Conservation (phyloP, 2,113 vertebrate genomes). For the cat (Felis catus) region F.catus_Fca126_mat1.0 CM031414.1:42516501-42517000, state of each 20-base stretch:
- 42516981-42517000: background rate
- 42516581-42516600: background rate
- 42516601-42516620: background rate
- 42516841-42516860: too few species aligned
- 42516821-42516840: too few species aligned
- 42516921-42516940: background rate
- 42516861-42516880: background rate
- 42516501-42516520: background rate
- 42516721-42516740: background rate
- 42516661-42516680: background rate
- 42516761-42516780: background rate
- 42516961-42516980: background rate
- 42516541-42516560: background rate
- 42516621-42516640: background rate
- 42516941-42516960: background rate
- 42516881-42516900: background rate
- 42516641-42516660: background rate
- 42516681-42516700: background rate
- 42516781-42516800: background rate
- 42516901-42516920: background rate
- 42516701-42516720: background rate
- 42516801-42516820: background rate
- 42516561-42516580: background rate
- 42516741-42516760: background rate
- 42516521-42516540: background rate